Evolutionary conservation across 2,797 vertebrate species (phyloP), one percentile per base, ranked within the genome.

Genomic region (Neosilurus hyrtlii): DNA sequence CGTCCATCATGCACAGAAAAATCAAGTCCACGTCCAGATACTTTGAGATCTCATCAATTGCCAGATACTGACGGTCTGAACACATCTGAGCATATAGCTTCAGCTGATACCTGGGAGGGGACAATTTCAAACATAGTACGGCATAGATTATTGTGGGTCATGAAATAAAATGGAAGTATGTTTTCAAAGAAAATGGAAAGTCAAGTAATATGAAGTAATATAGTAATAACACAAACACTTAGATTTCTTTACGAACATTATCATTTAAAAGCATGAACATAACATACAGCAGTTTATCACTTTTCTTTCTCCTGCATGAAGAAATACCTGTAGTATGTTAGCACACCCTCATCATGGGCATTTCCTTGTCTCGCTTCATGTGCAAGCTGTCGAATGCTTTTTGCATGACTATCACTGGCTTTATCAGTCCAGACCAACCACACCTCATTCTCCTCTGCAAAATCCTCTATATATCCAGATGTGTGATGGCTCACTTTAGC

Each of bases 61-160:
- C 98, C 90, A 99, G 88, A 87, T 99, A 99, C 90, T 99, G 97
- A 63, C 97, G 96, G 92, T 99, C 98, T 92, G 98, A 92, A 91
- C 97, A 99, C 97, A 99, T 99, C 72, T 96, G 94, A 65, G 98
- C 97, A 87, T 96, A 99, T 67, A 99, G 95, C 92, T 99, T 99
- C 91, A 99, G 92, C 93, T 99, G 98, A 91, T 99, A 99, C 91
- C 98, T 99, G 52, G 81, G 63, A 5, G 35, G 52, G n/a, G 43
- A 54, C 57, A 26, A 30, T 9, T 30, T 51, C 49, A 37, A 43
- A 5, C 43, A 43, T 2, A 43, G 43, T 4, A 43, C 1, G 15
- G 67, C 26, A 30, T 67, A 37, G 9, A 15, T 18, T 63, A 63
- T 51, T 63, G 14, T 18, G 20, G 59, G 20, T n/a, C 18, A 59